Base-by-base conservation (phyloP, 2,888 invertebrate genomes). In the Dryobota labecula region DNA sequence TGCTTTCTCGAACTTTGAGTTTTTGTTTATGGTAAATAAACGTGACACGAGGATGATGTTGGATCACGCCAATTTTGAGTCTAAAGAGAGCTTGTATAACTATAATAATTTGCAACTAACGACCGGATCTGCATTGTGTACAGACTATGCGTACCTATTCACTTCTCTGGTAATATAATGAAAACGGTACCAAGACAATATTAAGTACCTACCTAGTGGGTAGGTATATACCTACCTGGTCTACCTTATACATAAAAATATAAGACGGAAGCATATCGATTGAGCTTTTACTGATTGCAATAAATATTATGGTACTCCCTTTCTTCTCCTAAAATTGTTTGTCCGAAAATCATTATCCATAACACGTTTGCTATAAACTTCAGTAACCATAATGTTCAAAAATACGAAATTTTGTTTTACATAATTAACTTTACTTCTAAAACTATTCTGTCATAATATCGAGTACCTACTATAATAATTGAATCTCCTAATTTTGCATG, bases 1-100 rank as follows among this genome's bases (percentile, higher is more conserved):
- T 67, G 80, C 94, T 95, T 95, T 95, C 95, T 93, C 93, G 88
- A 88, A 90, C 86, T 93, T 92, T 92, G 90, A 87, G 86, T 80
- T 82, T 85, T 87, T 82, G 68, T 84, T 85, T 84, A 77, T 80
- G 80, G 86, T 80, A 80, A 80, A 76, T 80, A 77, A 77, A 79
- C 58, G 68, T 54, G 76, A 67, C 78, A 81, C 72, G 70, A 78
- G 76, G 79, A 84, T 84, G 68, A 64, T 62, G 74, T 73, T 47
- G 27, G 60, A 83, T 65, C 84, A 85, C 81, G 84, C 73, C 65
- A 85, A 73, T 80, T 78, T 72, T 61, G 51, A 66, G 47, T 62
- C 33, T 62, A 60, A 67, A 73, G 36, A 49, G 36, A 49, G 45
- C 51, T 78, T 77, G 73, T 76, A 61, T 73, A 76, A 73, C 68